Evolutionary conservation across 2,113 vertebrate species (phyloP).

Genomic region (Poicephalus meyeri): DNA sequence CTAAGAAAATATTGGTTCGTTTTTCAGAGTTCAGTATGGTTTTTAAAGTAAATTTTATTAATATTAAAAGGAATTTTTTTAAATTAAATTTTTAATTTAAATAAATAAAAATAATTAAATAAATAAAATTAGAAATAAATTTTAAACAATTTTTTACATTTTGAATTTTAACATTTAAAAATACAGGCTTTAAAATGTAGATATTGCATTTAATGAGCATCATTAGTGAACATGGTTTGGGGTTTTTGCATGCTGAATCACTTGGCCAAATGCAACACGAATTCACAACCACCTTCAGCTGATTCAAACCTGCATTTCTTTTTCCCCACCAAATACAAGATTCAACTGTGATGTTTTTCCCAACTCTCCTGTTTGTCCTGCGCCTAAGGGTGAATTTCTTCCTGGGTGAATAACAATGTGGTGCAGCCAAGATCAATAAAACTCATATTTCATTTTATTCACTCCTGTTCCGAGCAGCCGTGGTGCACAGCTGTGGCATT

Average conservation of each 20-base stretch:
- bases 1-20: background rate
- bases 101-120: too few species aligned
- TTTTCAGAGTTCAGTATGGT: background rate
- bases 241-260: background rate
- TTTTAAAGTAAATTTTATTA: background rate
- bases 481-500: background rate
- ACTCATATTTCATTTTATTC: background rate
- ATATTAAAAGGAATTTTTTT: background rate
- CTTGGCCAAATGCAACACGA: background rate
- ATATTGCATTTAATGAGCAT: background rate
- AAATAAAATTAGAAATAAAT: too few species aligned
- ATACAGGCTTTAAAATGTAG: background rate
- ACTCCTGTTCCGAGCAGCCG: background rate
- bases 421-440: slow-evolving; percentile 26
- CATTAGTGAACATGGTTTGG: background rate
- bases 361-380: background rate
- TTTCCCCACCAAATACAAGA: background rate
- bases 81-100: background rate
- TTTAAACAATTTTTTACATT: background rate
- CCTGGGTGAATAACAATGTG: slow-evolving; percentile 12
- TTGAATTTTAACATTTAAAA: background rate
- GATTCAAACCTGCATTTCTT: background rate
- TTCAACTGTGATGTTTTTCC: background rate
- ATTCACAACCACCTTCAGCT: background rate
- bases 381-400: background rate